Evolutionary conservation across 2,888 invertebrate species (phyloP), one percentile per base, ranked within the genome.

Genomic region (Apamea crenata): DNA sequence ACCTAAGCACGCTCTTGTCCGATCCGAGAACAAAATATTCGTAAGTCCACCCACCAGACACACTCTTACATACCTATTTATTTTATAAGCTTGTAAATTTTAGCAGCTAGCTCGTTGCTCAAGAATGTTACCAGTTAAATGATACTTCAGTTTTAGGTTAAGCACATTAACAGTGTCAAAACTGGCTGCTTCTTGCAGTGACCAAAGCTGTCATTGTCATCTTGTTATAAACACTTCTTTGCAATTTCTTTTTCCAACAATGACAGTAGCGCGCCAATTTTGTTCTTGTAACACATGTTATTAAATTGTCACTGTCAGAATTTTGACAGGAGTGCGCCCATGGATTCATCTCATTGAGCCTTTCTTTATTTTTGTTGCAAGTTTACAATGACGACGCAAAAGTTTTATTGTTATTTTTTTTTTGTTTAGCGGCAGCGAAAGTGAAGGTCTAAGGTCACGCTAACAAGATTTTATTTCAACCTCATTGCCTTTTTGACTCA

Each of bases 361-460:
- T 80, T 86, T 78, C 83, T 81, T 84, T 82, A 87, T 82, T 87
- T 80, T 80, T 78, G 83, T 91, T 90, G 92, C 92, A 94, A 94
- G 94, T 93, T 93, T 90, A 91, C 84, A 90, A 91, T 96, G 96
- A 95, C 82, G 94, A 94, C 76, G 93, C 95, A 93, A 91, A 94
- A 92, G 82, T 90, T 68, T 87, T 88, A 91, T 94, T 94, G 92
- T 94, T 90, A 86, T 92, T 81, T 89, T 90, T 47, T 87, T 88
- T 90, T 83, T 82, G 72, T 74, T 91, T 87, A 81, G 87, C 80
- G 86, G 74, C 91, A 93, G 96, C 90, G 96, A 96, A 96, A 96
- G 96, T 93, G 74, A 88, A 92, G 94, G 95, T 94, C 91, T 91
- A 87, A 93, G 94, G 95, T 94, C 91, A 90, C 82, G 82, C 86